A percentile compares a stretch with the other conserved stretches of the same genome.
Conservation (phyloP, 1,140 invertebrate genomes). For the Bombyx mandarina region DNA sequence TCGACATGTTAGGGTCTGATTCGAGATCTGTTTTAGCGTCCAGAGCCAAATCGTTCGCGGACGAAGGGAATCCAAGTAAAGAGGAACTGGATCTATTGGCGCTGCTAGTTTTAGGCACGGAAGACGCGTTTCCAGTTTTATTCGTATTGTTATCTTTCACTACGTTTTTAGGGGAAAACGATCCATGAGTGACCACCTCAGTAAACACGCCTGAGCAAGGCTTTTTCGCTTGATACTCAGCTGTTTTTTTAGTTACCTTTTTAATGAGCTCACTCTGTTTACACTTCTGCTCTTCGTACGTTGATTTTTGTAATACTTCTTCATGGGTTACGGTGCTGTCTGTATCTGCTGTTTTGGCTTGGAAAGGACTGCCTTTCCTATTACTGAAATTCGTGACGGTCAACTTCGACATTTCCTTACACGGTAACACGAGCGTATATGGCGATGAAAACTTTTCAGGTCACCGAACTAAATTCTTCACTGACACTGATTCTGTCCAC, state of each 20-base stretch:
- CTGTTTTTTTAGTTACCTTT: conserved; percentile 55
- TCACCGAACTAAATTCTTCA: conserved; percentile 37
- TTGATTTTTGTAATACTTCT: conserved; percentile 8
- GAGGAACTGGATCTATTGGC: conserved; percentile 34
- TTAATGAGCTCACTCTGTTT: conserved; percentile 52
- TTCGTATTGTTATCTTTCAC: conserved; percentile 28
- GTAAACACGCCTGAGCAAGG: conserved; percentile 57
- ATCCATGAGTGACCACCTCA: conserved; percentile 56
- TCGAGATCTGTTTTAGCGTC: conserved; percentile 61
- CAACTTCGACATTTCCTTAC: conserved; percentile 52
- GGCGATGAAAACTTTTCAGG: conserved; percentile 27
- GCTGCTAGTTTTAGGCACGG: conserved; percentile 28
- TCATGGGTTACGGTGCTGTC: not conserved
- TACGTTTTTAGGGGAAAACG: conserved; percentile 44
- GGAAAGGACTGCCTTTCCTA: conserved; percentile 52
- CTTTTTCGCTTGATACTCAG: conserved; percentile 55
- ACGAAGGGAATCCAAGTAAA: conserved; percentile 56
- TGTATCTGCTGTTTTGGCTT: conserved; percentile 27
- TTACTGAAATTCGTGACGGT: conserved; percentile 53
- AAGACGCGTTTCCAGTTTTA: conserved; percentile 20
- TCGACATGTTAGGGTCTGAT: conserved; percentile 55
- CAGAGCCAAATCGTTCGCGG: conserved; percentile 58
- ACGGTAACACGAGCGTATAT: conserved; percentile 19
- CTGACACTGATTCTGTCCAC: conserved; percentile 38
- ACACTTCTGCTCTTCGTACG: conserved; percentile 24